phyloP scores from a whole-genome alignment of 2,797 vertebrate species.

The Borostomias antarcticus region DNA sequence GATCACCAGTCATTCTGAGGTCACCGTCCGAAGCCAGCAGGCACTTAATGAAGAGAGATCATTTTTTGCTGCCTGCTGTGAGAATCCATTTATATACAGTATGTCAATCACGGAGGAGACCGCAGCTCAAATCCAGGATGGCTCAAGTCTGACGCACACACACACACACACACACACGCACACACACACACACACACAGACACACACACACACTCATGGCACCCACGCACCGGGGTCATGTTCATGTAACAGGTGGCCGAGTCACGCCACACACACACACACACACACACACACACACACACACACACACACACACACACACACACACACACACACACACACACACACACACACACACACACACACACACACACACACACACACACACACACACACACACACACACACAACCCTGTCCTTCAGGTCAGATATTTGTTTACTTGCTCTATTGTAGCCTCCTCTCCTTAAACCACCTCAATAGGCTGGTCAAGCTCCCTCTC shows the following conservation, averaged over 20 bases:
- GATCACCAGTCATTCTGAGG: slow-evolving; percentile 55
- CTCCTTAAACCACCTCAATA: slow-evolving; percentile 1
- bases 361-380: slow-evolving; percentile 3
- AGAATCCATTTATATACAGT: slow-evolving; percentile 38
- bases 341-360: slow-evolving; percentile 7
- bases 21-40: slow-evolving; percentile 51
- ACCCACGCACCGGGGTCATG: neutral
- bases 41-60: slow-evolving; percentile 57
- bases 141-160: too few species aligned
- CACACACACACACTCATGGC: too few species aligned
- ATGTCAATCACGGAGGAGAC: slow-evolving; percentile 16
- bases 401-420: slow-evolving; percentile 24
- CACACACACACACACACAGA: too few species aligned
- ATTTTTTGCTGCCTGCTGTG: slow-evolving; percentile 42
- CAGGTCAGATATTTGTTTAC: slow-evolving; percentile 49
- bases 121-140: neutral
- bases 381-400: slow-evolving; percentile 13
- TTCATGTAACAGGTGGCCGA: too few species aligned
- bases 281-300: slow-evolving; percentile 27
- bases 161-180: too few species aligned
- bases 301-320: slow-evolving; percentile 23
- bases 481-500: too few species aligned
- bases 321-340: slow-evolving; percentile 12
- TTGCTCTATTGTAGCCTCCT: slow-evolving; percentile 45
- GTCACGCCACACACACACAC: neutral